A percentile compares a stretch with the other conserved stretches of the same genome.
phyloP scores from a whole-genome alignment of 2,797 vertebrate species.

The Cyclura pinguis region DNA sequence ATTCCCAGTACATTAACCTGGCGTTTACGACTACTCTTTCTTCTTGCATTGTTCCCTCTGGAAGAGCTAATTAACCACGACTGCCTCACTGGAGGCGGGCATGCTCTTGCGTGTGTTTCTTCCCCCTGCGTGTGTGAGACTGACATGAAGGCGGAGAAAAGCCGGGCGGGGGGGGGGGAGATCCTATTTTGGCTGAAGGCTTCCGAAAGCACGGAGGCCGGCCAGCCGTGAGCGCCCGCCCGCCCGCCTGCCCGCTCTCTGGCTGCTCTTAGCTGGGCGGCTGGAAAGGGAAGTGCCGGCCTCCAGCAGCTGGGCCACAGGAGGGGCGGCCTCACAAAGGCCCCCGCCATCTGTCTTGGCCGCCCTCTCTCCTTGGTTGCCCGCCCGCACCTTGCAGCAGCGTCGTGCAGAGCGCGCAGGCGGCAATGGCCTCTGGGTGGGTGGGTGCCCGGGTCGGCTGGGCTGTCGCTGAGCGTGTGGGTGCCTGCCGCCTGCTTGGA shows the following conservation, averaged over 20 bases:
- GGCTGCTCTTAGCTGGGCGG: neutral
- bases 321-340: neutral
- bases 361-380: too few relatives aligned
- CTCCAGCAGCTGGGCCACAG: slow-evolving; percentile 18
- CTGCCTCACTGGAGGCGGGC: neutral
- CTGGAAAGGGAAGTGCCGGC: neutral
- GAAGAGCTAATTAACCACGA: too few relatives aligned
- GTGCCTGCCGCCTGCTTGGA: neutral
- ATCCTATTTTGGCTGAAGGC: neutral
- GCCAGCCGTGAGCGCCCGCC: slow-evolving; percentile 7
- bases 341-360: slow-evolving; percentile 7
- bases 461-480: neutral
- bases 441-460: neutral
- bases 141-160: slow-evolving; percentile 14
- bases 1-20: neutral
- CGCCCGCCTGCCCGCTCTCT: neutral
- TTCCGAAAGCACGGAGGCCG: neutral
- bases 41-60: neutral
- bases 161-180: too few relatives aligned
- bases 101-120: slow-evolving; percentile 26
- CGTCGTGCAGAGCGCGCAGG: too few relatives aligned
- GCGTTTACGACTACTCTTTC: neutral
- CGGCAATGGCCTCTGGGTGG: too few relatives aligned
- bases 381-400: too few relatives aligned
- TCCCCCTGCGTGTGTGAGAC: neutral